Conservation (phyloP, 2,113 vertebrate species). For the Paradisaea rubra region DNA sequence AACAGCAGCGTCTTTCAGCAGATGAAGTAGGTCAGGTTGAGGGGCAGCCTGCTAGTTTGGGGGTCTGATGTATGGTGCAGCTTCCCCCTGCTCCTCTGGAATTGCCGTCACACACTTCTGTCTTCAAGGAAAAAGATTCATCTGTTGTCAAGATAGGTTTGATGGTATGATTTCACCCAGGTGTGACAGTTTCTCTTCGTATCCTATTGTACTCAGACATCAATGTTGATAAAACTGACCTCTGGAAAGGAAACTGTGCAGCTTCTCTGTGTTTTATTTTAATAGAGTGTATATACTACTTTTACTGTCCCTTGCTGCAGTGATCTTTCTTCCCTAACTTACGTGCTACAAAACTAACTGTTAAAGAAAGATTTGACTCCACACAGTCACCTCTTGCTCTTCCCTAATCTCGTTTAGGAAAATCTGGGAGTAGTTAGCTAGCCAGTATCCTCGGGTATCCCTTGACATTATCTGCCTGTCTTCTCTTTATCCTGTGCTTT, state of each 20-base stretch:
- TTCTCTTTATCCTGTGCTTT: constrained; percentile 5
- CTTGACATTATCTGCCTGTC: constrained; percentile 8
- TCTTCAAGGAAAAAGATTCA: background rate
- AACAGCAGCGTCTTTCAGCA: background rate
- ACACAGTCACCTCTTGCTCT: background rate
- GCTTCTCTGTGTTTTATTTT: background rate
- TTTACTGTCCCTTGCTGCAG: background rate
- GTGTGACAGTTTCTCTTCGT: background rate
- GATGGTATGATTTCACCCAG: background rate
- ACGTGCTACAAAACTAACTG: background rate
- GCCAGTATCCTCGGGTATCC: background rate
- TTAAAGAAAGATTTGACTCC: background rate
- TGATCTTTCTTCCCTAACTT: background rate
- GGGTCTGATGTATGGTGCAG: fast-evolving
- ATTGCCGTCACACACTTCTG: background rate
- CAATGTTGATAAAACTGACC: background rate
- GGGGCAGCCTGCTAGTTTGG: background rate
- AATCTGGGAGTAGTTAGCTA: background rate
- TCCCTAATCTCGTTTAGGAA: background rate
- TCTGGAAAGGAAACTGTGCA: background rate
- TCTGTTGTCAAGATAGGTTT: background rate
- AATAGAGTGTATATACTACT: background rate
- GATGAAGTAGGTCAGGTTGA: background rate
- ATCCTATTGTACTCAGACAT: background rate
- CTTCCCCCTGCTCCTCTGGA: background rate